Evolutionary conservation across 1,140 invertebrate genomes (phyloP).

Genomic region (Ephestia elutella): DNA sequence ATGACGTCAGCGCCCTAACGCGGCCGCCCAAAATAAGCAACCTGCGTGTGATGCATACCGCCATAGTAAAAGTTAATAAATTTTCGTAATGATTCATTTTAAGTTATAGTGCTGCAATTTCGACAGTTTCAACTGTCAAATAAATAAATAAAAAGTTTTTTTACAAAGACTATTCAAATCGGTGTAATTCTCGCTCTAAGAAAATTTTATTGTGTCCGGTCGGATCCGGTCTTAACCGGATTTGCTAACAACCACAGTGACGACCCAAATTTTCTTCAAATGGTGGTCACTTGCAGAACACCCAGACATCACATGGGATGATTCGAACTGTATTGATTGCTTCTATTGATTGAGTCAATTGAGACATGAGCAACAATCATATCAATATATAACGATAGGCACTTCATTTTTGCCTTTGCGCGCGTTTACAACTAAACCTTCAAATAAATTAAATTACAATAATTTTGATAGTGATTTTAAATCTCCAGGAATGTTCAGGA

Average conservation of each 20-base stretch:
- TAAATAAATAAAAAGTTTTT: too few relatives aligned
- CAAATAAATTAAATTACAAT: too few relatives aligned
- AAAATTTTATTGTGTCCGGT: neutral
- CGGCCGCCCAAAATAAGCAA: neutral
- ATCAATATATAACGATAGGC: too few relatives aligned
- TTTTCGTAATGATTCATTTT: too few relatives aligned
- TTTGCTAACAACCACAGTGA: neutral
- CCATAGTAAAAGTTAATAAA: too few relatives aligned
- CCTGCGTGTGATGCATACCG: too few relatives aligned
- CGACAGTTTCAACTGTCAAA: neutral
- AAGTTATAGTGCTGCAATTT: too few relatives aligned
- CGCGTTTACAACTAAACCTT: too few relatives aligned
- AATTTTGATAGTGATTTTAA: too few relatives aligned
- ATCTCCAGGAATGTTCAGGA: too few relatives aligned
- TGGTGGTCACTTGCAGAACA: neutral
- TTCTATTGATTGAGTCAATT: neutral
- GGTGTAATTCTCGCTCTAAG: neutral
- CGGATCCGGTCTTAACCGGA: neutral
- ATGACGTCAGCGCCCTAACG: slow-evolving; percentile 8
- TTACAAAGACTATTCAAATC: neutral
- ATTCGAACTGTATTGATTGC: neutral
- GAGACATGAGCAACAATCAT: neutral
- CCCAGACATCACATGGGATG: neutral
- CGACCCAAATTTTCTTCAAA: neutral
- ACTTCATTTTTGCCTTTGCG: too few relatives aligned